Conservation (phyloP, 64 coral and sea anemone species). For the Astreopora myriophthalma region DNA sequence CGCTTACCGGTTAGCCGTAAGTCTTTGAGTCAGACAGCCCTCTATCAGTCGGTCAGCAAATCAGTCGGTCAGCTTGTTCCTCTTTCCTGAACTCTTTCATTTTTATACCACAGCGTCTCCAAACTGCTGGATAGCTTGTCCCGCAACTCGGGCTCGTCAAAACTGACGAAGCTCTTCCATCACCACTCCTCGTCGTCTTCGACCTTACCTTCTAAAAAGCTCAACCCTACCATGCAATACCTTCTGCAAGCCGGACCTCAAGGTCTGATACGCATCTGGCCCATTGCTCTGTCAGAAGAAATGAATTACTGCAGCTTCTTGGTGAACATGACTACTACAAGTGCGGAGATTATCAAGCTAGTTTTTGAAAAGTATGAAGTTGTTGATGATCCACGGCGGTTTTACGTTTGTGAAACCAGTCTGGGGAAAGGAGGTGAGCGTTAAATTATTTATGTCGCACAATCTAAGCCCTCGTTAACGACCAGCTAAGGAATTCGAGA, state of each 20-base stretch:
- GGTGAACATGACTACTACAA: constrained; percentile 91
- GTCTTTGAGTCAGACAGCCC: background rate
- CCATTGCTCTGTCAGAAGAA: constrained; percentile 74
- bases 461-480: too few species aligned
- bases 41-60: background rate
- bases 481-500: too few species aligned
- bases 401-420: constrained; percentile 77
- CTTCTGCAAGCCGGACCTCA: constrained; percentile 79
- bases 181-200: background rate
- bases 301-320: constrained; percentile 90
- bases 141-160: constrained; percentile 48
- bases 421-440: constrained; percentile 74
- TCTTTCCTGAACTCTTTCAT: background rate
- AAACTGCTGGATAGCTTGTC: constrained; percentile 85
- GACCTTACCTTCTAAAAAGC: constrained; percentile 54
- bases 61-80: background rate
- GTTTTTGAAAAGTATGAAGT: constrained; percentile 83
- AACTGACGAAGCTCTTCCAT: constrained; percentile 79
- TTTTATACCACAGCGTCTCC: constrained; percentile 14
- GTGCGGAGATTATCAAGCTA: constrained; percentile 86
- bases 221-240: constrained; percentile 85
- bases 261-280: constrained; percentile 82
- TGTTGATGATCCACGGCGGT: constrained; percentile 71
- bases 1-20: background rate
- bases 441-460: background rate